Evolutionary conservation across 1,140 invertebrate species (phyloP).

Genomic region (Polyergus mexicanus): DNA sequence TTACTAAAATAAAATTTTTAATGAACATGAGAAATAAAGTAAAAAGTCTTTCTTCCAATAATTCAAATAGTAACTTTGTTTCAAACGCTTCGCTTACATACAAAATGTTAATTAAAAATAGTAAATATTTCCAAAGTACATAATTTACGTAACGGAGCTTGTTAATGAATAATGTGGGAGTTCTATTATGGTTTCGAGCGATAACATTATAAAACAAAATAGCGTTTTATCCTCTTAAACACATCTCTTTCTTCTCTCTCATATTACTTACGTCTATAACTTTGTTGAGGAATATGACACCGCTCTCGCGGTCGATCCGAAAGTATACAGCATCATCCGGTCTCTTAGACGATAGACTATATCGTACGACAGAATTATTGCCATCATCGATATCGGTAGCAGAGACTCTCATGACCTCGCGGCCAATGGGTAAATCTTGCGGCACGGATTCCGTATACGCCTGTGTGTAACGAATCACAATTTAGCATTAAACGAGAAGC

Average conservation of each 20-base stretch:
- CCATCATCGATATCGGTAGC: slow-evolving; percentile 96
- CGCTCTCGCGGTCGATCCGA: slow-evolving; percentile 91
- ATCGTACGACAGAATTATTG: slow-evolving; percentile 92
- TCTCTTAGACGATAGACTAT: slow-evolving; percentile 88
- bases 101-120: neutral
- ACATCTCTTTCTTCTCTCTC: no score
- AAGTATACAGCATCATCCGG: slow-evolving; percentile 90
- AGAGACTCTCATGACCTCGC: slow-evolving; percentile 94
- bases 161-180: neutral
- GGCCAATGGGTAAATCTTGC: slow-evolving; percentile 89
- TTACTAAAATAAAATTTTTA: neutral
- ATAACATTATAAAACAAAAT: neutral
- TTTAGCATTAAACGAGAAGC: slow-evolving; percentile 10
- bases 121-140: neutral
- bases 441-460: slow-evolving; percentile 92
- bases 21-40: neutral
- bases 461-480: slow-evolving; percentile 84
- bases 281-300: slow-evolving; percentile 92
- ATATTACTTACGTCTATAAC: slow-evolving; percentile 89
- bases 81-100: neutral
- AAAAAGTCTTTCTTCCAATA: neutral
- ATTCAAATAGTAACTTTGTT: neutral
- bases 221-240: neutral
- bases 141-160: neutral
- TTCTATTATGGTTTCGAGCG: neutral